These are phyloP conservation scores for Lepidothrix coronata DNA, from an alignment of 2,113 vertebrate species.

Conservation along the genomic window DNA sequence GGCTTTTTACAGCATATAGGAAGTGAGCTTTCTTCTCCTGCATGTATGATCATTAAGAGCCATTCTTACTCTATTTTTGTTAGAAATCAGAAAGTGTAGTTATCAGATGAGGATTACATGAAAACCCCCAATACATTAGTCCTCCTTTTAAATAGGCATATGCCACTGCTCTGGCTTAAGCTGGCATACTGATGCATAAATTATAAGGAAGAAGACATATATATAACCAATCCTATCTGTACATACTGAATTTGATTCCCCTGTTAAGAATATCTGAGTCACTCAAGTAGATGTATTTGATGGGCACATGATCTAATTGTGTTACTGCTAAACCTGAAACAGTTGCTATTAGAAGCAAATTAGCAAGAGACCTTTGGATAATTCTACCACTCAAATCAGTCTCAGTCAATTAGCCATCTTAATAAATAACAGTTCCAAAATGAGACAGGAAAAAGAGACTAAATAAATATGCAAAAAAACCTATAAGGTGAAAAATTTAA, in stretches of 20 bases:
- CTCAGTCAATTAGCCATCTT: conserved; percentile 35
- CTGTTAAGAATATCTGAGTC: conserved; percentile 33
- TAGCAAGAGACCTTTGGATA: conserved; percentile 54
- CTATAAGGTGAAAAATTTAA: conserved; percentile 19
- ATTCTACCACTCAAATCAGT: conserved; percentile 58
- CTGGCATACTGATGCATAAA: neutral
- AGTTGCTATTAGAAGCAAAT: conserved; percentile 54
- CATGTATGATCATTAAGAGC: neutral
- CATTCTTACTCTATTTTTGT: conserved; percentile 4
- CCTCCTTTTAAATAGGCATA: neutral
- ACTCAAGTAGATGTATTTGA: conserved; percentile 13
- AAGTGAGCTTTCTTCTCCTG: neutral
- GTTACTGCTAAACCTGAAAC: conserved; percentile 56
- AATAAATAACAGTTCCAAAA: conserved; percentile 55
- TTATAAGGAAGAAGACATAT: neutral
- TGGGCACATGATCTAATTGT: conserved; percentile 47
- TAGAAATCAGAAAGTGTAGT: conserved; percentile 17
- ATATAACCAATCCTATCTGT: neutral
- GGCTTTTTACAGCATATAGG: neutral
- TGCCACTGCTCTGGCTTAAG: neutral
- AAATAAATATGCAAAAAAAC: neutral
- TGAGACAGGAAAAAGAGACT: conserved; percentile 16
- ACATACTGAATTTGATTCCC: neutral
- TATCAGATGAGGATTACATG: conserved; percentile 5
- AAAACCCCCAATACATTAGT: neutral